Evolutionary conservation across 2,888 invertebrate species (phyloP).

Genomic region (Eristalis intricaria): DNA sequence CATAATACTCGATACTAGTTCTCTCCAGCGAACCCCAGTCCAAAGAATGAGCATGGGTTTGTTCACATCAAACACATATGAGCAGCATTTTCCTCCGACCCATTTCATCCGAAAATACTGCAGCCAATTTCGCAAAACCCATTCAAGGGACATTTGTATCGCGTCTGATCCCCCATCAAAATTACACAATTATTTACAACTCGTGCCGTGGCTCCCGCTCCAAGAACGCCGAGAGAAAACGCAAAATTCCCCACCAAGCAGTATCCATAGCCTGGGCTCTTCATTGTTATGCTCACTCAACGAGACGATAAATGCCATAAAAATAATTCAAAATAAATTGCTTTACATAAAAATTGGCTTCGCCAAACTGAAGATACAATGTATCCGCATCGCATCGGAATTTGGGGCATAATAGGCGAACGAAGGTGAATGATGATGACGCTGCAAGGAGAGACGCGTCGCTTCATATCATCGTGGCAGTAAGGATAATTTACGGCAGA

Average conservation of each 20-base stretch:
- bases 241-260: not conserved
- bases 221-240: not conserved
- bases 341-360: constrained; percentile 79
- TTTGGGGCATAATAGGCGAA: constrained; percentile 42
- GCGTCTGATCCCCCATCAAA: not conserved
- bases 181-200: constrained; percentile 42
- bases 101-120: not conserved
- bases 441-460: constrained; percentile 48
- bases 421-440: constrained; percentile 70
- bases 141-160: not conserved
- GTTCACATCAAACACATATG: no score
- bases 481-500: constrained; percentile 61
- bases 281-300: constrained; percentile 74
- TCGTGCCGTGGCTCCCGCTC: not conserved
- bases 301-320: constrained; percentile 80
- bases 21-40: no score
- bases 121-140: not conserved
- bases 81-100: no score
- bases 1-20: no score
- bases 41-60: no score
- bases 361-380: constrained; percentile 53
- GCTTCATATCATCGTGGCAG: constrained; percentile 52
- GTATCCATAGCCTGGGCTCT: constrained; percentile 45
- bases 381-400: constrained; percentile 12
- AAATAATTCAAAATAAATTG: constrained; percentile 82